phyloP scores from a whole-genome alignment of 2,888 invertebrate genomes.

The Taphrorychus bicolor region DNA sequence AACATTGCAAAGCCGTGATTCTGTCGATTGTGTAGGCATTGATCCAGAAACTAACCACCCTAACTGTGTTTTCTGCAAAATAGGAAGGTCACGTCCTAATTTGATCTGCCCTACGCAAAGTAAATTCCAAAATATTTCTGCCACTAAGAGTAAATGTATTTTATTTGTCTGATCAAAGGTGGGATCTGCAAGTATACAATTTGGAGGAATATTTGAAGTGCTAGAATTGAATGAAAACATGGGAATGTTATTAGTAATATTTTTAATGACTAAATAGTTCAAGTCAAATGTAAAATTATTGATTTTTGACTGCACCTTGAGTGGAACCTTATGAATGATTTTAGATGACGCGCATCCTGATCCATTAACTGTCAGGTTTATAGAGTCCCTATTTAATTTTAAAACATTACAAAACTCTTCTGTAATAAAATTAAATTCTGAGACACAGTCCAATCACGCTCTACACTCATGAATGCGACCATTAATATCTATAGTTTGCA shows the following conservation, averaged over 20 bases:
- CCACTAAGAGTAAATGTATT: conserved; percentile 22
- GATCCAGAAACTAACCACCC: conserved; percentile 31
- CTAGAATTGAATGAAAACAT: conserved; percentile 3
- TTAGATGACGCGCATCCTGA: not conserved
- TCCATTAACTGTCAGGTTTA: not conserved
- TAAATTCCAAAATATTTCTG: conserved; percentile 16
- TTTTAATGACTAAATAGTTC: not conserved
- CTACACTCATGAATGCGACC: not conserved
- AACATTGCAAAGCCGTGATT: not conserved
- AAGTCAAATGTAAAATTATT: not conserved
- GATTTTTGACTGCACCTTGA: not conserved
- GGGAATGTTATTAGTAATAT: conserved; percentile 17
- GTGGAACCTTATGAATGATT: not conserved
- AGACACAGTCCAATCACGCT: not conserved
- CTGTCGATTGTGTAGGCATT: not conserved
- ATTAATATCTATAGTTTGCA: not conserved
- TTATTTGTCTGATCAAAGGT: conserved; percentile 10
- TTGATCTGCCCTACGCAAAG: conserved; percentile 20
- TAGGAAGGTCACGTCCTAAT: conserved; percentile 4
- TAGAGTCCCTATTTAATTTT: not conserved
- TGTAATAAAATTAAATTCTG: not conserved
- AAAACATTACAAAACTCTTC: not conserved
- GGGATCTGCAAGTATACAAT: conserved; percentile 30
- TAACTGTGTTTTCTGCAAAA: conserved; percentile 30
- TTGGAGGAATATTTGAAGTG: conserved; percentile 21